Base-by-base conservation (phyloP, 2,113 vertebrate species). In the Apeltes quadracus region DNA sequence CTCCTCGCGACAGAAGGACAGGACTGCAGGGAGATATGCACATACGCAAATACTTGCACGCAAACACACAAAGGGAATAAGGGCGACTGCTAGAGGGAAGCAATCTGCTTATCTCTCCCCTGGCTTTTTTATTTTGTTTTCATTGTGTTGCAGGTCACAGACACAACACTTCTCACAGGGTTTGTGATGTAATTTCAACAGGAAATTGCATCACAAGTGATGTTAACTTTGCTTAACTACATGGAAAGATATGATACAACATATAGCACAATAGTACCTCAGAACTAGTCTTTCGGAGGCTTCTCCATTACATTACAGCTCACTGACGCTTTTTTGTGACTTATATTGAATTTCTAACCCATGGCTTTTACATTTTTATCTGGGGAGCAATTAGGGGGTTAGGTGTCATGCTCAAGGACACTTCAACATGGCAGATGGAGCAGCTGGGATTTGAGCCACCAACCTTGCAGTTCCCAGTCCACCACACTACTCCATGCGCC, bases 51-150 rank as follows among this genome's bases (percentile, higher is more conserved):
- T 69, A 62, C 71, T 59, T 61, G 68, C 44, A 68, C 23, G 41
- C 79, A 70, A 78, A 81, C 75, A 80, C 81, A 79, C 80, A 76
- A 14, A 74, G 51, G 71, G 32, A 82, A 76, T 61, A 59, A 77
- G 83, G 85, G 88, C 80, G 85, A 89, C 69, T 20, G 85, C 89
- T 82, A 5, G 71, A 85, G 88, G 91, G 80, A 74, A 46, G 71
- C 85, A 91, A 91, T 87, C 91, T 92, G 90, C 80, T 88, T 39
- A 2, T 55, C 50, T 51, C 27, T 55, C 57, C 13, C 46, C 43
- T 81, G 68, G 32, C 39, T 64, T 80, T 80, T 53, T 50, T 7
- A 34, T 34, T 75, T 69, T 69, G 1, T 41, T 39, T 15, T 39
- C 39, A 15, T 32, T 63, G 65, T 54, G 54, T 27, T 64, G 67